Percentiles rank a stretch among this genome's conserved stretches.
Evolutionary conservation across 2,797 vertebrate genomes (phyloP).

Genomic region (Megaceryle alcyon): DNA sequence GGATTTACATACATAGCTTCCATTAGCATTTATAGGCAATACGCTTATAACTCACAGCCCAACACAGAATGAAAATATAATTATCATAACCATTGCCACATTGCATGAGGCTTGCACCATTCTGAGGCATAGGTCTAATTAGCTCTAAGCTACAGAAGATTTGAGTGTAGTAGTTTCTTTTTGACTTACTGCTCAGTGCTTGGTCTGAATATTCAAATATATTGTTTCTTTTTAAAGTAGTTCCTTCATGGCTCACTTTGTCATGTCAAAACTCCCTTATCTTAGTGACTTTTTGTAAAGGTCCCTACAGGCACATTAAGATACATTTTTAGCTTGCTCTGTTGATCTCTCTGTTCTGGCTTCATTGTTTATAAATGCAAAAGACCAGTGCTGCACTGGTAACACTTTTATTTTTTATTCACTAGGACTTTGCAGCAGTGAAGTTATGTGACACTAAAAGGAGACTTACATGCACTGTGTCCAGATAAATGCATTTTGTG

Average conservation of each 20-base stretch:
- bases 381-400: constrained; percentile 44
- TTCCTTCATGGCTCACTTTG: constrained; percentile 68
- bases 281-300: constrained; percentile 70
- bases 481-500: constrained; percentile 32
- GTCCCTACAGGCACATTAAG: constrained; percentile 64
- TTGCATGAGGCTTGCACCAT: constrained; percentile 57
- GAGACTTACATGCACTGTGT: constrained; percentile 2
- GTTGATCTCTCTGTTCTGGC: constrained; percentile 71
- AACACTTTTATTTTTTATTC: constrained; percentile 62
- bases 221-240: constrained; percentile 74
- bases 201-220: constrained; percentile 75
- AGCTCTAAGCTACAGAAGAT: constrained; percentile 77
- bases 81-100: constrained; percentile 77
- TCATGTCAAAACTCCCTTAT: constrained; percentile 71
- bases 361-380: constrained; percentile 72
- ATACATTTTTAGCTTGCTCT: constrained; percentile 73
- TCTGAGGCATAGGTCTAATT: constrained; percentile 77
- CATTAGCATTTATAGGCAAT: constrained; percentile 68
- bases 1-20: constrained; percentile 61
- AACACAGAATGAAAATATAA: constrained; percentile 68
- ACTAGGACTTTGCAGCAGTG: neutral
- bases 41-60: constrained; percentile 67
- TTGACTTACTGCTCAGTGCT: constrained; percentile 71
- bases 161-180: constrained; percentile 70
- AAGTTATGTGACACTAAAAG: constrained; percentile 21